These are phyloP conservation scores for Ochropleura leucogaster DNA, from an alignment of 2,888 invertebrate species.

Conservation along the genomic window DNA sequence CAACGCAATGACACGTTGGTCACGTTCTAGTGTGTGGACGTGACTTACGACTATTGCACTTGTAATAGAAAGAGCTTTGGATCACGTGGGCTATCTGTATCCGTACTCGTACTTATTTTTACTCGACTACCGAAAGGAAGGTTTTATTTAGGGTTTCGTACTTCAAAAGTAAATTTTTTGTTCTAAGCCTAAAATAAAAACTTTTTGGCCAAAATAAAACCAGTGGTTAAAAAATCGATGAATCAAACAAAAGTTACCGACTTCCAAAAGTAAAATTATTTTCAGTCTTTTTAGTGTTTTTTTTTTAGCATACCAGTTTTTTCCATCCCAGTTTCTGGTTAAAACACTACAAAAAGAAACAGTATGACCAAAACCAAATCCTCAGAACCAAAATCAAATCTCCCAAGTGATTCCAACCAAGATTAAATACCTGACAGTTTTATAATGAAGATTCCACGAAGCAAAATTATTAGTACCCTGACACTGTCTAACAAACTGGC, in stretches of 20 bases:
- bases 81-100: slow-evolving; percentile 15
- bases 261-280: too few species aligned
- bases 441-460: slow-evolving; percentile 25
- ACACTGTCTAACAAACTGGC: slow-evolving; percentile 19
- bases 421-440: slow-evolving; percentile 11
- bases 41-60: slow-evolving; percentile 35
- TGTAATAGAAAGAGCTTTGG: background rate
- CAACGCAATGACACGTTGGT: slow-evolving; percentile 26
- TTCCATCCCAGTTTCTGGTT: too few species aligned
- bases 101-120: background rate
- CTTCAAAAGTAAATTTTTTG: too few species aligned
- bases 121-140: background rate
- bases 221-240: too few species aligned
- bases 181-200: too few species aligned
- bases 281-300: too few species aligned
- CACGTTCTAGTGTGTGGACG: slow-evolving; percentile 32
- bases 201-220: too few species aligned
- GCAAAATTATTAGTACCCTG: slow-evolving; percentile 2
- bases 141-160: too few species aligned
- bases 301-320: too few species aligned
- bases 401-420: background rate
- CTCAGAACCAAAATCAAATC: slow-evolving; percentile 25
- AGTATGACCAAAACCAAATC: too few species aligned
- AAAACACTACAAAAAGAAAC: too few species aligned
- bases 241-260: too few species aligned